phyloP scores from a whole-genome alignment of 2,888 invertebrate genomes.

The Esperia sulphurella region DNA sequence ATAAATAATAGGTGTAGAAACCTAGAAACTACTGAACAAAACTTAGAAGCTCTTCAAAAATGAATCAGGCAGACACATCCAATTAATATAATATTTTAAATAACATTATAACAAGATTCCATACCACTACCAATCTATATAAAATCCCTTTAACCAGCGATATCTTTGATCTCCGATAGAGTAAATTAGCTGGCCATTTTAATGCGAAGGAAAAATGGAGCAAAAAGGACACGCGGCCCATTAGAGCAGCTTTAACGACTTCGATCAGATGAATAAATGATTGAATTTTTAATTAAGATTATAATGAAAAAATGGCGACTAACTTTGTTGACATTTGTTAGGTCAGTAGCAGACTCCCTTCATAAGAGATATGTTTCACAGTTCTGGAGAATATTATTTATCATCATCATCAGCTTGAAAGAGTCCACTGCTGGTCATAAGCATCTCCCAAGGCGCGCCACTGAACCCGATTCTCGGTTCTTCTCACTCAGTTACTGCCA shows the following conservation, averaged over 20 bases:
- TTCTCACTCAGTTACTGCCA: too few species aligned
- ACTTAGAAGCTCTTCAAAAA: too few species aligned
- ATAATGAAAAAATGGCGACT: constrained; percentile 42
- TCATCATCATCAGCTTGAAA: too few species aligned
- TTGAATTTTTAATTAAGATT: constrained; percentile 76
- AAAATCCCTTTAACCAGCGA: constrained; percentile 6
- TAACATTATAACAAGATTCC: neutral
- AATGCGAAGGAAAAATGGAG: constrained; percentile 56
- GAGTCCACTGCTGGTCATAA: too few species aligned
- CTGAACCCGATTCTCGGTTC: too few species aligned
- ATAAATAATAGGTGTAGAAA: too few species aligned
- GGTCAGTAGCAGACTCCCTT: constrained; percentile 26
- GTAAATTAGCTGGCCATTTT: constrained; percentile 56
- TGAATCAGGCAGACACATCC: too few species aligned
- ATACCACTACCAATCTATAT: constrained; percentile 1
- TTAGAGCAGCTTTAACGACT: constrained; percentile 64
- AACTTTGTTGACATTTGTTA: constrained; percentile 65
- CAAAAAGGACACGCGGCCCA: constrained; percentile 56
- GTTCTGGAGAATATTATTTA: too few species aligned
- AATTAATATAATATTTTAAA: neutral
- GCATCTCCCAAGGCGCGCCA: too few species aligned
- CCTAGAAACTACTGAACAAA: neutral
- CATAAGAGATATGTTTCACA: too few species aligned
- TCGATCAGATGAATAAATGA: constrained; percentile 73
- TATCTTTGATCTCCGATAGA: constrained; percentile 39